These are phyloP conservation scores for Dynastes hyllus DNA, from an alignment of 2,888 invertebrate genomes.

Conservation along the genomic window DNA sequence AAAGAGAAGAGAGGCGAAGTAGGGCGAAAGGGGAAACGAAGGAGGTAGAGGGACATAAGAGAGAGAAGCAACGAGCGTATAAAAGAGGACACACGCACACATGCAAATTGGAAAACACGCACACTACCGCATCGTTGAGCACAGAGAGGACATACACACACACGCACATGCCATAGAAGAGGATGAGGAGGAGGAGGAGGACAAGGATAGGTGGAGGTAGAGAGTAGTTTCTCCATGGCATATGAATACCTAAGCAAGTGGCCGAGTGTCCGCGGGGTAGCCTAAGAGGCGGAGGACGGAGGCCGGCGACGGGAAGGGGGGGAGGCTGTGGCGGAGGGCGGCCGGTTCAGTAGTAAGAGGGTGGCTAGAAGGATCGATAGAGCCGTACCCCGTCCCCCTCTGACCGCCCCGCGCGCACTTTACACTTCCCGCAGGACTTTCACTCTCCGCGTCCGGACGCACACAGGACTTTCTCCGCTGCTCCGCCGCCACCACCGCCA, in stretches of 20 bases:
- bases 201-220: slow-evolving; percentile 12
- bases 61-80: slow-evolving; percentile 3
- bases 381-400: slow-evolving; percentile 62
- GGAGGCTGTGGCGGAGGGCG: slow-evolving; percentile 61
- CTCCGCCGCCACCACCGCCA: slow-evolving; percentile 53
- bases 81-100: slow-evolving; percentile 26
- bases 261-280: slow-evolving; percentile 66
- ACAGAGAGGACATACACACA: background rate
- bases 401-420: slow-evolving; percentile 64
- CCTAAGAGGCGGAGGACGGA: slow-evolving; percentile 59
- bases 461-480: slow-evolving; percentile 61
- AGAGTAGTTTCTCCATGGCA: slow-evolving; percentile 57
- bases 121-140: background rate
- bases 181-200: slow-evolving; percentile 1
- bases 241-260: slow-evolving; percentile 71
- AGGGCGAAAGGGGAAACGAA: slow-evolving; percentile 1
- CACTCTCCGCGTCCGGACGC: slow-evolving; percentile 68
- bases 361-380: slow-evolving; percentile 67
- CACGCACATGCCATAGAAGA: background rate
- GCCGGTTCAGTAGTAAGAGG: slow-evolving; percentile 58
- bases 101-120: slow-evolving; percentile 34
- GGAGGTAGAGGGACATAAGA: slow-evolving; percentile 15
- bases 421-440: slow-evolving; percentile 73
- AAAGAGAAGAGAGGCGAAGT: background rate
- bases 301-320: slow-evolving; percentile 58